A percentile compares a stretch with the other conserved stretches of the same genome.
phyloP scores from a whole-genome alignment of 2,797 vertebrate genomes.

The Coluber constrictor region DNA sequence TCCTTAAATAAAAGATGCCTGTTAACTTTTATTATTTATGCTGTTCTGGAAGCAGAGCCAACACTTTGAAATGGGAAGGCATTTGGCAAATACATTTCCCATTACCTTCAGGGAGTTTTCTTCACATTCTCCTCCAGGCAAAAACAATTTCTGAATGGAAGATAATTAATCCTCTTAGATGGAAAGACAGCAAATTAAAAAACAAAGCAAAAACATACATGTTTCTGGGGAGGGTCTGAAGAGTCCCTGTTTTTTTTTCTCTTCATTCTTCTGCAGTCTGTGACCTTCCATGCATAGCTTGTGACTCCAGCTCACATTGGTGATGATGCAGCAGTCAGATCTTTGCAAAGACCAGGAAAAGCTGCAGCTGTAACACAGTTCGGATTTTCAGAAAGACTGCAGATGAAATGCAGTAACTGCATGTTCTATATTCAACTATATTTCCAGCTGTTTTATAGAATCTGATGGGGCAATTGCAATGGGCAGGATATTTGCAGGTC shows the following conservation, averaged over 20 bases:
- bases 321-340: slow-evolving; percentile 23
- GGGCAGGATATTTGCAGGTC: slow-evolving; percentile 22
- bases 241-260: neutral
- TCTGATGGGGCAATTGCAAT: slow-evolving; percentile 42
- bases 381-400: slow-evolving; percentile 6
- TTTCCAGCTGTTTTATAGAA: slow-evolving; percentile 9
- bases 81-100: neutral
- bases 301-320: slow-evolving; percentile 2
- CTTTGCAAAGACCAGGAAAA: neutral
- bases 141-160: neutral
- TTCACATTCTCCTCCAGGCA: neutral
- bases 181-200: neutral
- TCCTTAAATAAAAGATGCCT: neutral
- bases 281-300: slow-evolving; percentile 1
- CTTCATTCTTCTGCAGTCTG: slow-evolving; percentile 19
- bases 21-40: neutral
- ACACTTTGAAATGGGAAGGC: neutral
- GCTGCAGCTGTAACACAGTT: slow-evolving; percentile 12
- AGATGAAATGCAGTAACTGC: slow-evolving; percentile 25
- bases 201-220: neutral
- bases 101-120: neutral
- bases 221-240: neutral
- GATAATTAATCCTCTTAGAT: neutral
- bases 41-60: neutral
- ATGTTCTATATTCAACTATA: neutral